Conservation (phyloP, 2,113 vertebrate species). For the Empidonax alnorum region DNA sequence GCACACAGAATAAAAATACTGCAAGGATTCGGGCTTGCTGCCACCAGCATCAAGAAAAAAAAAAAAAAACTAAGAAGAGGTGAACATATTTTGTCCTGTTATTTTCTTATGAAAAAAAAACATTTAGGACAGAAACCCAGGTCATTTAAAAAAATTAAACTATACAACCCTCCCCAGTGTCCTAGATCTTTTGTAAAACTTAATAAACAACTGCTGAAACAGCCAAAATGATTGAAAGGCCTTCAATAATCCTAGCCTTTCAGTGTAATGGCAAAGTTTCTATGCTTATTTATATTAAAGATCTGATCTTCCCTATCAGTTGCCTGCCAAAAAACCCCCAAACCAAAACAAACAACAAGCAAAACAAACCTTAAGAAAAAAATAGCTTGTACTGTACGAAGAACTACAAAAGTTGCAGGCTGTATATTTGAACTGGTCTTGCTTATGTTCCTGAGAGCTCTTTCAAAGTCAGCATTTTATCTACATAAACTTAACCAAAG, state of each 20-base stretch:
- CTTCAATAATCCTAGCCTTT: neutral
- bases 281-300: neutral
- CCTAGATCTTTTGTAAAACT: neutral
- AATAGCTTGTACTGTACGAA: neutral
- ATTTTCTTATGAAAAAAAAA: neutral
- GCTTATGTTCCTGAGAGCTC: rapidly evolving
- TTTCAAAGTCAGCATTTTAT: neutral
- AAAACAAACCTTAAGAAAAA: neutral
- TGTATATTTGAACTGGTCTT: neutral
- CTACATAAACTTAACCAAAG: neutral
- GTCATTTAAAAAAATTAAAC: neutral
- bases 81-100: neutral
- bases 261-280: neutral
- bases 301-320: neutral
- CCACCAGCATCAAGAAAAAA: neutral
- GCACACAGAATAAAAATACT: neutral
- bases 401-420: neutral
- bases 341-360: neutral
- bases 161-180: neutral
- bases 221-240: neutral
- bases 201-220: neutral
- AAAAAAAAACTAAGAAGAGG: neutral
- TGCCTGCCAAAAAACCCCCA: neutral
- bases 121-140: neutral
- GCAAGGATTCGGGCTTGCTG: neutral